Base-by-base conservation (phyloP, 2,113 vertebrate species). In the Puffinus mauretanicus region DNA sequence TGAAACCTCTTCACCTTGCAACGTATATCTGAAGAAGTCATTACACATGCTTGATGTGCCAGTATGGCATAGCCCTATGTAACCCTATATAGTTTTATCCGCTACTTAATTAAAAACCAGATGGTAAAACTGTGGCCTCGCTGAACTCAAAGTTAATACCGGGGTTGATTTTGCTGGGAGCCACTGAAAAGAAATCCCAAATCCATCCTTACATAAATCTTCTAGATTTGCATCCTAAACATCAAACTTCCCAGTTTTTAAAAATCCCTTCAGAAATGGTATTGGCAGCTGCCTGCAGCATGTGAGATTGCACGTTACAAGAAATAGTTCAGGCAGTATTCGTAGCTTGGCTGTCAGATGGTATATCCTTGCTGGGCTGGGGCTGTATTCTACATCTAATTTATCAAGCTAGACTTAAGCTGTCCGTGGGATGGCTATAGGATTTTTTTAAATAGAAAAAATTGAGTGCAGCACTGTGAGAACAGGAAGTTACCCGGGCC, bases 401-500 rank as follows among this genome's bases (percentile, higher is more conserved):
- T 71, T 83, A 54, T 60, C 66, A 21, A 24, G 11, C 52, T 62
- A 54, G 44, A 25, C 36, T 91, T 47, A 5, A 0, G 1, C 40
- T 72, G 49, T 70, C 77, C 11, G 0, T 77, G 49, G 34, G 46
- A 62, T 32, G 14, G 61, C 70, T 65, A 0, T 13, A 78, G 61
- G 29, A 12, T 58, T 82, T 93, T 77, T 90, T 84, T 58, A 47
- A 76, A 38, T 3, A 32, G 77, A 87, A 73, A 38, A 81, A 73
- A 58, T 34, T 72, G 32, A 0, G 0, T 75, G 82, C 67, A 79
- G 65, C 11, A 4, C 21, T 57, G 30, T 0, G 7, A 69, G 79
- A 80, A 25, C 44, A n/a, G 47, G 2, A 0, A 4, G 1, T 57
- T 61, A 66, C 38, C 46, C 2, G 3, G 16, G n/a, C 36, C 0